Evolutionary conservation across 2,888 invertebrate genomes (phyloP), one percentile per base, ranked within the genome.

Genomic region (Ichneumoninae sp.): DNA sequence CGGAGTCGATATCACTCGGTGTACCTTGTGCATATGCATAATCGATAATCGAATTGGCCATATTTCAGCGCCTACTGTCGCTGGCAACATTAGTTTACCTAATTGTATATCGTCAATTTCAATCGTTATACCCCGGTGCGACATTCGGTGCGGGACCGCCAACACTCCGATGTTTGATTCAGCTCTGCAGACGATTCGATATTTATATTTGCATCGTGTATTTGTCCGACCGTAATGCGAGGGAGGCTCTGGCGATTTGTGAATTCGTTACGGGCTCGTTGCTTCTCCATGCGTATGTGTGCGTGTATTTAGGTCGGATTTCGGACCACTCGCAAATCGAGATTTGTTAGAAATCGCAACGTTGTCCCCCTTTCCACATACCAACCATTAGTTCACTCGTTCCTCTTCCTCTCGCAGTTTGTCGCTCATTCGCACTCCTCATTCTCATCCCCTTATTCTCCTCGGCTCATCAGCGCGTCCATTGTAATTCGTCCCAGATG

Each of bases 401-500:
- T 36, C 5, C 44, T 50, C n/a, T 40, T 7, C 62, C n/a, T 40
- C 5, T 8, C 2, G 19, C 40, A n/a, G 8, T n/a, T 76, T 30
- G 52, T 60, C 36, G 36, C 36, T 65, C 65, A 47, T 60, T 68
- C 40, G 52, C 52, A 62, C 69, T 69, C 52, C 36, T 44, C 68
- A 40, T 52, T 52, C 47, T 68, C 57, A 19, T 52, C 10, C 60
- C 52, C 68, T 78, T 62, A 69, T 57, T 47, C 78, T 30, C 52
- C 30, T 40, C 30, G 47, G 77, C 78, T 82, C 82, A 82, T 82
- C 82, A 82, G 52, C 60, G 57, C 19, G 68, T 40, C 72, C 78
- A 82, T 82, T 82, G 82, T 78, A 74, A 78, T 74, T 74, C 78
- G 72, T 30, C 22, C 62, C 62, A 52, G 62, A 78, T 82, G 77